phyloP scores from a whole-genome alignment of 2,113 vertebrate species.

The Zeus faber region DNA sequence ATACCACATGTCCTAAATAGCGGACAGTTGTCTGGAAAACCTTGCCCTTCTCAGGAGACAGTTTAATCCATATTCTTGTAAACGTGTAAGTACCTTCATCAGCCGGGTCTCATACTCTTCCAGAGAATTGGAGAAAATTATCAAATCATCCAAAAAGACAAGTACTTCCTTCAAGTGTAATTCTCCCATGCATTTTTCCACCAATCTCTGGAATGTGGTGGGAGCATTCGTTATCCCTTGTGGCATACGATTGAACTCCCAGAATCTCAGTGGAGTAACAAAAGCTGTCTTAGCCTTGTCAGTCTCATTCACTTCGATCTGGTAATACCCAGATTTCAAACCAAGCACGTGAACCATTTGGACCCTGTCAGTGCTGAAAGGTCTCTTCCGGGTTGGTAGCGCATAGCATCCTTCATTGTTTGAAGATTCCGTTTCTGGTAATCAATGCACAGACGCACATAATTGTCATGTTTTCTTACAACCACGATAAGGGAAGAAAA shows the following conservation, averaged over 20 bases:
- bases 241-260: too few relatives aligned
- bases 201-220: too few relatives aligned
- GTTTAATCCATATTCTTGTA: not conserved
- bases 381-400: not conserved
- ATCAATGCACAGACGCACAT: not conserved
- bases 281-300: too few relatives aligned
- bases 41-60: not conserved
- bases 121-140: not conserved
- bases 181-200: too few relatives aligned
- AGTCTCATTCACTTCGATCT: too few relatives aligned
- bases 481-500: not conserved
- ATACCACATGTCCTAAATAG: not conserved
- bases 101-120: not conserved
- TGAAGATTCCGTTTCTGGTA: not conserved
- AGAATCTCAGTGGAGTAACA: too few relatives aligned
- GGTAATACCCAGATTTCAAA: not conserved
- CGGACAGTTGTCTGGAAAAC: slow-evolving; percentile 19
- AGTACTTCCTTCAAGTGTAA: too few relatives aligned
- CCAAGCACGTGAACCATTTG: not conserved
- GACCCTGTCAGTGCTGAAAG: not conserved
- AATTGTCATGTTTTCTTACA: not conserved
- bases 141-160: not conserved
- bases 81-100: not conserved
- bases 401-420: too few relatives aligned
- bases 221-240: too few relatives aligned